Evolutionary conservation across 2,888 invertebrate species (phyloP), one percentile per base, ranked within the genome.

Genomic region (Plagodis dolabraria): DNA sequence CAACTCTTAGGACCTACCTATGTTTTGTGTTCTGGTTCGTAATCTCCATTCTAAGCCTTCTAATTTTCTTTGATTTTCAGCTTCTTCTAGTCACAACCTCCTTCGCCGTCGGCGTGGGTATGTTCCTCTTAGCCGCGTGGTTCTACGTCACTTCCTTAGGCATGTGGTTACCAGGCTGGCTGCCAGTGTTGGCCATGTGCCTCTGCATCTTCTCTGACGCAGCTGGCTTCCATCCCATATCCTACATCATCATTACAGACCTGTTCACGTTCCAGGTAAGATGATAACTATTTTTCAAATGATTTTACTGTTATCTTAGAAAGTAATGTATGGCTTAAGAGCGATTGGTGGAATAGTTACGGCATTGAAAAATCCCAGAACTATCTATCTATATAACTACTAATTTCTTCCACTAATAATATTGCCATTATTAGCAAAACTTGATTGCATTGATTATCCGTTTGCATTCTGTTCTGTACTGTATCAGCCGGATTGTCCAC

Each of bases 241-340:
- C 91, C 0, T 92, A 91, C 50, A 89, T 92, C 49, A 91, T 92
- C 47, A 92, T 92, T 43, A 90, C 91, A 2, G 92, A 92, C 63
- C 65, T 92, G 51, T 92, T 92, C 51, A 87, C 86, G 0, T 92
- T 92, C 73, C 91, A 92, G 80, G 92, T 91, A 33, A 65, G 10
- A 40, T 40, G 5, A 10, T 22, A 6, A 36, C 42, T 36, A 7
- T 11, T 44, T 33, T 11, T 8, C 36, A 10, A 35, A 47, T 0
- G 9, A 12, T 8, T 53, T 35, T 33, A 42, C 0, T 9, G 42
- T 49, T 33, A 7, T 53, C 56, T 50, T 52, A 62, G 38, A 38
- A 22, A n/a, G n/a, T n/a, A n/a, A n/a, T n/a, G n/a, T n/a, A n/a
- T n/a, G n/a, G n/a, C n/a, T n/a, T n/a, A n/a, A n/a, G n/a, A n/a